Base-by-base conservation (phyloP, 2,888 invertebrate species). In the Melieria crassipennis region DNA sequence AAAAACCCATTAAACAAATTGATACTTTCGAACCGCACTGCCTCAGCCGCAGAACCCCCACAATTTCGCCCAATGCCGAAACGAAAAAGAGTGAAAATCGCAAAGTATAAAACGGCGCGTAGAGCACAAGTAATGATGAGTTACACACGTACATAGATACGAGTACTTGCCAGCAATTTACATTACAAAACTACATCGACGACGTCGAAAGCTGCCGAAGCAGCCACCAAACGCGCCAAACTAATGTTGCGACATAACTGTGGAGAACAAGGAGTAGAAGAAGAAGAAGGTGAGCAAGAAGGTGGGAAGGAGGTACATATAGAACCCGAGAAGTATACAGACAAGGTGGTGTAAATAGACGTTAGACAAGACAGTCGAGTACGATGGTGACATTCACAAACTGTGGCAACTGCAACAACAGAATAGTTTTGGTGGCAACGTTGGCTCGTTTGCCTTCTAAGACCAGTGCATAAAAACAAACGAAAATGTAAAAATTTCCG, bases 1-100 rank as follows among this genome's bases (percentile, higher is more conserved):
- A 74, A 58, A 73, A 74, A 71, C 56, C 71, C 74, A 72, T 74
- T 74, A 74, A 71, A 72, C 52, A 74, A 74, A 74, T 74, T 71
- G 71, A 70, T 74, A 70, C 71, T 64, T 69, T 70, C 43, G 67
- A 65, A 50, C 30, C 30, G 30, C 30, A 30, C 30, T 30, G 30
- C 30, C 30, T 30, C 30, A 30, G 30, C 52, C 52, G 52, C 52
- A 11, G n/a, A 9, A 0, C 52, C 52, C 0, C 52, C 52, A 7
- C 30, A 30, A 30, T 30, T 30, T 30, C 30, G 30, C 30, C 30
- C 30, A 30, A 30, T 30, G 30, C 30, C 30, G 2, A 30, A 30
- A 30, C 30, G 30, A 30, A 1, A 30, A 30, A 1, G 3, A 30
- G 3, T 2, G 30, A 30, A 30, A 30, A 30, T 30, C 30, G 30